These are phyloP conservation scores for Ia io DNA, from an alignment of 2,113 vertebrate species.

Conservation along the genomic window DNA sequence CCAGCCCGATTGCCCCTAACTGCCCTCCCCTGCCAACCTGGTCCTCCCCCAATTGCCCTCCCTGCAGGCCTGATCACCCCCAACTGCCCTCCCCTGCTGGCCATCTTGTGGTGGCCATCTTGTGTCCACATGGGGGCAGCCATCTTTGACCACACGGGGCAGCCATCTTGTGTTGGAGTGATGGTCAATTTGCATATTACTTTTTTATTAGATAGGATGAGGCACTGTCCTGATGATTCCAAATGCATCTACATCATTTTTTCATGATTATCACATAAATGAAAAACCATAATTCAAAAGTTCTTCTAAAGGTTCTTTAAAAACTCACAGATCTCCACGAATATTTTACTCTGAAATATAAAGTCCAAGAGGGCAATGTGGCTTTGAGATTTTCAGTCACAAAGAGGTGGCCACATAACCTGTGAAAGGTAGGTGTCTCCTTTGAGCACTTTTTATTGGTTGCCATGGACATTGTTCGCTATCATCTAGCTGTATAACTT, in stretches of 20 bases:
- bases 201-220: too few relatives aligned
- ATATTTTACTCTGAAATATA: neutral
- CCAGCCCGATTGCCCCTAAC: too few relatives aligned
- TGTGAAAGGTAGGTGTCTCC: neutral
- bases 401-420: neutral
- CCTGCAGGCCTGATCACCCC: too few relatives aligned
- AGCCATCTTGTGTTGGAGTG: too few relatives aligned
- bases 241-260: neutral
- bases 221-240: neutral
- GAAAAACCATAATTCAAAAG: neutral
- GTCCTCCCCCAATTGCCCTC: too few relatives aligned
- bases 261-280: neutral
- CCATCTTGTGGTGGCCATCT: too few relatives aligned
- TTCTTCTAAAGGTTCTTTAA: neutral
- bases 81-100: too few relatives aligned
- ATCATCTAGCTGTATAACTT: neutral
- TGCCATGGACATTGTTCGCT: neutral
- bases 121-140: too few relatives aligned
- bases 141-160: too few relatives aligned
- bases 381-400: neutral
- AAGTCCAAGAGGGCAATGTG: neutral
- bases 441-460: neutral
- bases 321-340: neutral
- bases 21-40: too few relatives aligned
- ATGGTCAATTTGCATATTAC: too few relatives aligned